Percentiles rank a stretch among this genome's conserved stretches.
phyloP scores from a whole-genome alignment of 2,113 vertebrate species.

The Cyanocitta stelleri region DNA sequence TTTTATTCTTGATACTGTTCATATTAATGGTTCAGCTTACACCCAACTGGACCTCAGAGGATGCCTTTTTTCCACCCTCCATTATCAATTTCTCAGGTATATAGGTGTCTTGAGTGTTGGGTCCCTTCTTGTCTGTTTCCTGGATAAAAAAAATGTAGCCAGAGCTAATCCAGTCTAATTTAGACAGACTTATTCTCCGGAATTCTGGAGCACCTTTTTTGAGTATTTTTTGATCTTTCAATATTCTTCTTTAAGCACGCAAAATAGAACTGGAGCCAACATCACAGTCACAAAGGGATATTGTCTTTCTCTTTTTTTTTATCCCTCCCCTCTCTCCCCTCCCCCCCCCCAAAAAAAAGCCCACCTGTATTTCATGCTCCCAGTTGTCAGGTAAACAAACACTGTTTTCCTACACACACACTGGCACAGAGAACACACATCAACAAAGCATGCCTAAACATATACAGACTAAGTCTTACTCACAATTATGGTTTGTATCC shows the following conservation, averaged over 20 bases:
- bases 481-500: not conserved
- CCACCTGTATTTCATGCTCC: not conserved
- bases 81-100: not conserved
- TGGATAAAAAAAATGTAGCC: not conserved
- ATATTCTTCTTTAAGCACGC: not conserved
- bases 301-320: no score
- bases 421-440: not conserved
- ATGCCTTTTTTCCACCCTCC: not conserved
- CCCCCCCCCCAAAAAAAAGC: not conserved
- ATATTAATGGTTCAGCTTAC: not conserved
- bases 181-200: not conserved
- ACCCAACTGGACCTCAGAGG: not conserved
- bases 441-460: not conserved
- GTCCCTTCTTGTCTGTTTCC: not conserved
- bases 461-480: accelerated
- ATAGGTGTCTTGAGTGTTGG: not conserved
- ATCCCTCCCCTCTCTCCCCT: not conserved
- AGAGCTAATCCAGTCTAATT: not conserved
- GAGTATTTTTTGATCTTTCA: not conserved
- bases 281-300: not conserved
- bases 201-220: not conserved
- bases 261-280: not conserved
- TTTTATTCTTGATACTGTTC: not conserved
- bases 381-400: not conserved
- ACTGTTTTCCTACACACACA: not conserved